Base-by-base conservation (phyloP, 2,888 invertebrate genomes). In the Ryuthela nishihirai region DNA sequence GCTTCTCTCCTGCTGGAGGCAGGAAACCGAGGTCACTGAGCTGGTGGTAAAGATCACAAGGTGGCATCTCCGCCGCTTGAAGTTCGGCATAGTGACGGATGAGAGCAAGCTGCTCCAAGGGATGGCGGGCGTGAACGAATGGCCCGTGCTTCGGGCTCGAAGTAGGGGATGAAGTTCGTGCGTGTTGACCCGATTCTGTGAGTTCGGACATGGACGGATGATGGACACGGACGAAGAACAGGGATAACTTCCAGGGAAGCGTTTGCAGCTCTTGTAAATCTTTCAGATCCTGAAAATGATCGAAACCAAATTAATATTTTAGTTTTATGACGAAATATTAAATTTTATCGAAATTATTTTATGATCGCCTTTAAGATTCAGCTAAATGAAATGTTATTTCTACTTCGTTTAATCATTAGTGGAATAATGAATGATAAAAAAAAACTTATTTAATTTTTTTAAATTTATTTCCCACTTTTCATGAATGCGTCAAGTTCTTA, bases 151-250 rank as follows among this genome's bases (percentile, higher is more conserved):
- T 39, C 1, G 48, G 32, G 1, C 53, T 47, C 3, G 48, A 38
- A 4, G 36, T 26, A 6, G 44, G 26, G 4, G 48, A 12, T 2
- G 46, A 36, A 2, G 53, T 26, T n/a, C 41, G 38, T 2, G 59
- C 59, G 23, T 59, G 59, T 35, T 59, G 59, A 9, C 59, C 59
- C 7, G 59, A 59, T 39, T 59, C 59, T 4, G 59, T 59, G 12
- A 59, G 44, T 24, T 59, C 59, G 1, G 59, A 59, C 40, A 50
- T 43, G 5, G 43, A 42, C 3, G 59, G 59, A 25, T 59, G 59
- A 1, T 53, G 59, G 7, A 48, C 35, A 39, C 47, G 40, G 4
- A 44, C 48, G 53, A 59, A 59, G 40, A 59, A 53, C 21, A 59
- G 44, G 23, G 59, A 48, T 4, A 48, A 15, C 25, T 40, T 59